A percentile compares a stretch with the other conserved stretches of the same genome.
Conservation (phyloP, 2,888 invertebrate genomes). For the Tribolium freemani region DNA sequence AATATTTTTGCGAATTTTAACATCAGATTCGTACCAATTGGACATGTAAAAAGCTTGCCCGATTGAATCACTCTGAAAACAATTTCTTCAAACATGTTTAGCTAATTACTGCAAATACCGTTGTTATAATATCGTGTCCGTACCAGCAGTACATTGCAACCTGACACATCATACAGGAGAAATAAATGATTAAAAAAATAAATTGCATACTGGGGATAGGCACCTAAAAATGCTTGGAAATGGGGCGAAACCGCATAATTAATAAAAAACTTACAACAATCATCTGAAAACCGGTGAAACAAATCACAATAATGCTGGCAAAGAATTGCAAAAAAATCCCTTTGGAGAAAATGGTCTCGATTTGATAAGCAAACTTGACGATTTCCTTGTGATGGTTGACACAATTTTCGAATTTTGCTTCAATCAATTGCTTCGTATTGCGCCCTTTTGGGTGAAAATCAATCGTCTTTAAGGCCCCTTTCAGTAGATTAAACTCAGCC, state of each 20-base stretch:
- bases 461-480: conserved; percentile 48
- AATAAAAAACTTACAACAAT: conserved; percentile 44
- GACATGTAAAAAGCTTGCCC: conserved; percentile 49
- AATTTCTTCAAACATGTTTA: not conserved
- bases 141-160: conserved; percentile 51
- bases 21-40: conserved; percentile 49
- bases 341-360: conserved; percentile 49
- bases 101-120: conserved; percentile 33
- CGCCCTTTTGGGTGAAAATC: conserved; percentile 3
- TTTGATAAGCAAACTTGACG: conserved; percentile 46
- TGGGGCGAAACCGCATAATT: too few species aligned
- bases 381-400: conserved; percentile 49
- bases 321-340: conserved; percentile 52
- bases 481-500: conserved; percentile 50
- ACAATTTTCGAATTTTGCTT: conserved; percentile 30
- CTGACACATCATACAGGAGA: conserved; percentile 49
- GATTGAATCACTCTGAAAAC: conserved; percentile 20
- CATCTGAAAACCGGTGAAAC: conserved; percentile 52
- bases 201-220: conserved; percentile 47
- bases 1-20: conserved; percentile 42
- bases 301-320: conserved; percentile 50
- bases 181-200: conserved; percentile 48
- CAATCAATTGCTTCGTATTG: not conserved
- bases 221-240: conserved; percentile 38
- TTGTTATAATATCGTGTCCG: conserved; percentile 50